Evolutionary conservation across 2,113 vertebrate species (phyloP).

Genomic region (Toxotes chatareus): DNA sequence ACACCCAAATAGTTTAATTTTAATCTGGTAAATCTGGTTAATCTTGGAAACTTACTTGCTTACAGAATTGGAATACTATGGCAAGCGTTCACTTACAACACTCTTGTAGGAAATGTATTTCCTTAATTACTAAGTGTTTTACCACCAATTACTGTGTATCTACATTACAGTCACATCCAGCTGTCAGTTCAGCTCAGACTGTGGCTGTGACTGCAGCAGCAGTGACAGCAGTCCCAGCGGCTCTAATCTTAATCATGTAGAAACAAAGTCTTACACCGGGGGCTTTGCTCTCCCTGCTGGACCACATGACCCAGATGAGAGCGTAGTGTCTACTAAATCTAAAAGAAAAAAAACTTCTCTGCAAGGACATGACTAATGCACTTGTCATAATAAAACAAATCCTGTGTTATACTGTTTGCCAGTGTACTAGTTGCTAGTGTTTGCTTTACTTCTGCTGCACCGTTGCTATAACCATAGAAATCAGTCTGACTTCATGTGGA

Average conservation of each 20-base stretch:
- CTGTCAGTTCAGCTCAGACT: slow-evolving; percentile 42
- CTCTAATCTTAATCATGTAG: slow-evolving; percentile 56
- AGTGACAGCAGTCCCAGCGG: slow-evolving; percentile 41
- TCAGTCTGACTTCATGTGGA: not conserved
- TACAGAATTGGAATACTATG: not conserved
- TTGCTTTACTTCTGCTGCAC: not conserved
- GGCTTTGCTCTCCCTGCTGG: slow-evolving; percentile 48
- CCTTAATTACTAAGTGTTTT: not conserved
- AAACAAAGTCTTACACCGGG: slow-evolving; percentile 35
- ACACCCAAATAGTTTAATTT: not conserved
- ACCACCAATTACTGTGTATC: slow-evolving; percentile 4
- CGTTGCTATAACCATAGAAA: not conserved
- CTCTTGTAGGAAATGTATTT: not conserved
- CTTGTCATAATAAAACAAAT: slow-evolving; percentile 20
- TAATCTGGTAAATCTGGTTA: not conserved
- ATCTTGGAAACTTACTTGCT: not conserved
- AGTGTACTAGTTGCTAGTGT: not conserved
- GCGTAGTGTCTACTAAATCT: slow-evolving; percentile 39
- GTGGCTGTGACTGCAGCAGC: slow-evolving; percentile 25
- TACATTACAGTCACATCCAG: slow-evolving; percentile 15
- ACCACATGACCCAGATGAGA: slow-evolving; percentile 54
- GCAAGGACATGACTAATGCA: slow-evolving; percentile 48
- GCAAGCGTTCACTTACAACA: not conserved
- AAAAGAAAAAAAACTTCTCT: slow-evolving; percentile 31
- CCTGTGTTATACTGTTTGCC: not conserved